Evolutionary conservation across 2,888 invertebrate species (phyloP).

Genomic region (Empis stercorea): DNA sequence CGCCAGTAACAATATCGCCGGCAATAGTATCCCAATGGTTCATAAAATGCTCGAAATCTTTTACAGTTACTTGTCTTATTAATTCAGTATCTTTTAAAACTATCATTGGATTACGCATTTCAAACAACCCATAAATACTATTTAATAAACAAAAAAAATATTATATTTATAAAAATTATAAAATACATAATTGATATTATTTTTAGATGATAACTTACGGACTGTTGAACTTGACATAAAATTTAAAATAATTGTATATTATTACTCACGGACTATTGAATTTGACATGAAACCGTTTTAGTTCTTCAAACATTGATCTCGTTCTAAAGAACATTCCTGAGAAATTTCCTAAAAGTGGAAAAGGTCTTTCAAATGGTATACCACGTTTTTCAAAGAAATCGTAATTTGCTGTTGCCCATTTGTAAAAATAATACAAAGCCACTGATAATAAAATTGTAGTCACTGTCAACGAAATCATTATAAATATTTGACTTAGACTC

Average conservation of each 20-base stretch:
- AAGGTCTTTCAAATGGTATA: constrained; percentile 19
- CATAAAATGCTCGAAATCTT: constrained; percentile 43
- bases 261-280: background rate
- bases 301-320: constrained; percentile 1
- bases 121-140: constrained; percentile 38
- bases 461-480: constrained; percentile 3
- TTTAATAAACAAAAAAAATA: too few species aligned
- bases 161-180: too few species aligned
- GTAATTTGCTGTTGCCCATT: constrained; percentile 20
- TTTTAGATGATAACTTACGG: too few species aligned
- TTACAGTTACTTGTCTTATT: constrained; percentile 40
- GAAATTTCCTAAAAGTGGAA: constrained; percentile 21
- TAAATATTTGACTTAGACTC: too few species aligned
- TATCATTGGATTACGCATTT: constrained; percentile 31
- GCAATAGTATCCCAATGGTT: constrained; percentile 38
- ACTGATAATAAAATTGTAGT: background rate
- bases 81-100: constrained; percentile 40
- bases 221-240: too few species aligned
- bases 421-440: constrained; percentile 15
- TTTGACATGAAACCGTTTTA: background rate
- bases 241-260: too few species aligned
- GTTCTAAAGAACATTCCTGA: background rate
- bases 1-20: too few species aligned
- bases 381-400: constrained; percentile 21
- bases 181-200: too few species aligned